Base-by-base conservation (phyloP, 30 jellyfish, hydroid and myxozoan genomes). In the Aurelia sp. region DNA sequence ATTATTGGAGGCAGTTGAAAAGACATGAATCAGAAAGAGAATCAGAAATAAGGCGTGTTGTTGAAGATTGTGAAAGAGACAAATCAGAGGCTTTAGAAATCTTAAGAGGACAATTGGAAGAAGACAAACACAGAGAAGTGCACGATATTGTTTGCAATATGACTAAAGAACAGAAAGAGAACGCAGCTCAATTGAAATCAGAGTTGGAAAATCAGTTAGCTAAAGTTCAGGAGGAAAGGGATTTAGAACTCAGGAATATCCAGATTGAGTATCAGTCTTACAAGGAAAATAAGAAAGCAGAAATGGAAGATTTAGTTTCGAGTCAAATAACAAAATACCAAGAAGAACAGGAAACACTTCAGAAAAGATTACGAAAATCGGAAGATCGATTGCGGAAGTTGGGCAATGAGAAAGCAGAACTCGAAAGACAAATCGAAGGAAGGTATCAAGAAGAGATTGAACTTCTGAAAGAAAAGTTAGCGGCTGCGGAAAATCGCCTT, bases 81-180 rank as follows among this genome's bases (percentile, higher is more conserved):
- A 87, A 71, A n/a, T 13, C 53, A 20, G 91, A 53, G 40, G 96
- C 64, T 21, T 11, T 76, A 33, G 88, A 71, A 35, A 10, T 61
- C 15, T 62, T 76, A 74, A 69, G 87, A 37, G 81, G 61, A 47
- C 87, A 76, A 58, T 23, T 87, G 35, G 96, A 87, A 60, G 90
- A 84, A 55, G 91, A 85, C 30, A 86, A 91, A 73, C 84, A 85
- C 35, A 79, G 79, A 66, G 93, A 85, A 41, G 81, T 91, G 9
- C 91, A 71, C 27, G 87, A 79, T 62, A 85, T 67, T 27, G 86
- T 89, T 59, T 70, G 89, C n/a, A 79, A 65, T 35, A 73, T 89
- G 97, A 74, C 86, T 11, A 79, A 72, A 40, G 92, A 89, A 31
- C 86, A 89, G 33, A 80, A 70, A 57, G 92, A 76, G 2, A 72